Evolutionary conservation across 1,140 invertebrate genomes (phyloP).

Genomic region (Pogonomyrmex californicus): DNA sequence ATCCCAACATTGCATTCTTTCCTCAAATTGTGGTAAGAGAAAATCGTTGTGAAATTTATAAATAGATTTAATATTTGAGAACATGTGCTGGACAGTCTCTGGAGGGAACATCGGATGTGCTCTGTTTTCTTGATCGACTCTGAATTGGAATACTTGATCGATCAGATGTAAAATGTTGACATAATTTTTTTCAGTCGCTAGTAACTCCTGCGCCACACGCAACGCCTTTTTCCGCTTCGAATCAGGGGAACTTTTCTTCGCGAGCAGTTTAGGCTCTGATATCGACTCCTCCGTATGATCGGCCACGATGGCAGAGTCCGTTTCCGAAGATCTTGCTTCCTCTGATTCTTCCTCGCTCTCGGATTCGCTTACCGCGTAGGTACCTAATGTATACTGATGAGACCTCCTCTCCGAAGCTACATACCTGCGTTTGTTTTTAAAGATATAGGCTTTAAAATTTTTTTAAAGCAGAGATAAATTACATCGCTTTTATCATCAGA

Average conservation of each 20-base stretch:
- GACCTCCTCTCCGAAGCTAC: slow-evolving; percentile 80
- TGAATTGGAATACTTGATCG: slow-evolving; percentile 89
- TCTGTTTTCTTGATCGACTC: slow-evolving; percentile 86
- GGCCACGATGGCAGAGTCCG: slow-evolving; percentile 76
- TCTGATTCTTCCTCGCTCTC: slow-evolving; percentile 86
- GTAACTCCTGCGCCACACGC: slow-evolving; percentile 90
- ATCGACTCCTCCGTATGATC: slow-evolving; percentile 73
- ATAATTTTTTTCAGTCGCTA: slow-evolving; percentile 91
- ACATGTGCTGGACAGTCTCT: slow-evolving; percentile 84
- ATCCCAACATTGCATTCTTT: slow-evolving; percentile 89
- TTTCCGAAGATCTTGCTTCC: slow-evolving; percentile 81
- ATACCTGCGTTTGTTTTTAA: slow-evolving; percentile 75
- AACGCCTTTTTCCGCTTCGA: slow-evolving; percentile 85
- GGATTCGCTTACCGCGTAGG: slow-evolving; percentile 84
- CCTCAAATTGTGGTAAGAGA: slow-evolving; percentile 89
- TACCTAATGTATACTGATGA: slow-evolving; percentile 77
- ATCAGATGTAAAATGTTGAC: slow-evolving; percentile 91
- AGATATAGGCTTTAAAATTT: neutral
- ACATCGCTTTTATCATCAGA: neutral
- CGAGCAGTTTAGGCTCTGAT: slow-evolving; percentile 68
- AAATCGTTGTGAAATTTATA: slow-evolving; percentile 90
- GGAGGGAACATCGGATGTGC: slow-evolving; percentile 86
- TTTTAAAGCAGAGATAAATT: neutral
- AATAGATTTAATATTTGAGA: slow-evolving; percentile 87
- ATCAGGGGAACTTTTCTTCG: slow-evolving; percentile 71